These are phyloP conservation scores for Bubo scandiacus DNA, from an alignment of 2,113 vertebrate genomes.

Conservation along the genomic window DNA sequence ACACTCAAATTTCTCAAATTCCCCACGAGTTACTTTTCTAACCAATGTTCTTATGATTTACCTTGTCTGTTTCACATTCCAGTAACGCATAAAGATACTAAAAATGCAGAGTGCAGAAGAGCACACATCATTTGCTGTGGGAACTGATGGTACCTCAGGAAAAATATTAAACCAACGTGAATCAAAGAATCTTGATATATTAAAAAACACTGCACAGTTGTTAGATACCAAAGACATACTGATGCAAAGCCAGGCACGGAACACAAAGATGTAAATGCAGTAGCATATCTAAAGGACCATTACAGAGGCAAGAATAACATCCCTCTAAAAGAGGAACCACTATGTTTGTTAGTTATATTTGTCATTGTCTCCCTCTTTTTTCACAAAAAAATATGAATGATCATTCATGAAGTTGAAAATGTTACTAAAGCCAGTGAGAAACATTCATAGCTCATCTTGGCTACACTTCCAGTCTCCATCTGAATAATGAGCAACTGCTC, in stretches of 20 bases:
- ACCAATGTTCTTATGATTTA: not conserved
- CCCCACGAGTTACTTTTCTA: not conserved
- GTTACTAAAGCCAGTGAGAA: conserved; percentile 16
- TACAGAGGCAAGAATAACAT: not conserved
- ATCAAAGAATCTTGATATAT: not conserved
- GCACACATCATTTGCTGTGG: not conserved
- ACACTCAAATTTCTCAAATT: not conserved
- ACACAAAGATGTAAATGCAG: not conserved
- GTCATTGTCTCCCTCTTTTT: not conserved
- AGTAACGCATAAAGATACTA: not conserved
- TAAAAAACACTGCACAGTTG: not conserved
- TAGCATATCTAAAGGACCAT: not conserved
- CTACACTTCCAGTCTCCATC: conserved; percentile 15
- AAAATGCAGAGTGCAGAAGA: not conserved
- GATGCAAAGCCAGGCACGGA: not conserved
- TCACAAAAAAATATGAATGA: conserved; percentile 51
- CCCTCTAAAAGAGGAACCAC: not conserved
- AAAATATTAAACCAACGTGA: not conserved
- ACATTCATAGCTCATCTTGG: conserved; percentile 51
- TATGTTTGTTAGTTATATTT: not conserved
- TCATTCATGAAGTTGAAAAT: conserved; percentile 21
- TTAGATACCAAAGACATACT: not conserved
- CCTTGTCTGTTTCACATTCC: not conserved
- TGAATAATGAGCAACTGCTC: conserved; percentile 57
- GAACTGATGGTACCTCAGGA: not conserved